Percentiles rank a stretch among this genome's conserved stretches.
phyloP scores from a whole-genome alignment of 2,888 invertebrate species.

The Eilema griseolum region DNA sequence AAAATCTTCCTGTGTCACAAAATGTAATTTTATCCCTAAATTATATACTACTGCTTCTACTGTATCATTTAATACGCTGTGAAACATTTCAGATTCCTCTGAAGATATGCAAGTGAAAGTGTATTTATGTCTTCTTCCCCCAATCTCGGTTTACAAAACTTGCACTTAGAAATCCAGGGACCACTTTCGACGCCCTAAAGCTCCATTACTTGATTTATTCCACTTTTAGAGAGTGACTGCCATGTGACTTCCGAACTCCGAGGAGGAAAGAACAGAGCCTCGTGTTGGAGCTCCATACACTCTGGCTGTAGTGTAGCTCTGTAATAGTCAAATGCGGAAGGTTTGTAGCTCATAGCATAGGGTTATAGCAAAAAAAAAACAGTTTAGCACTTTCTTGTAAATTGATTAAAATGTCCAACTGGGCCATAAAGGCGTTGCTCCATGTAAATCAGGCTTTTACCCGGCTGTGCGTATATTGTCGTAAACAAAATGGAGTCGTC shows the following conservation, averaged over 20 bases:
- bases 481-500: slow-evolving; percentile 61
- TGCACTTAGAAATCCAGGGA: no score
- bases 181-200: no score
- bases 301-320: not conserved
- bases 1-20: no score
- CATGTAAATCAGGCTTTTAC: slow-evolving; percentile 41
- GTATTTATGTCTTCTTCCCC: not conserved
- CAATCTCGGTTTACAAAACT: not conserved
- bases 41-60: no score
- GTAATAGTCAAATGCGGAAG: not conserved
- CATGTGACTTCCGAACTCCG: no score
- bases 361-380: not conserved
- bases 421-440: slow-evolving; percentile 39
- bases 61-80: not conserved
- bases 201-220: no score
- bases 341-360: not conserved
- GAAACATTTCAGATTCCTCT: not conserved
- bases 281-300: no score
- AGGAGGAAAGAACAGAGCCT: no score
- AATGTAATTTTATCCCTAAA: no score
- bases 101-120: not conserved
- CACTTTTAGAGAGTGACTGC: no score
- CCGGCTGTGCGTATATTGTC: slow-evolving; percentile 53
- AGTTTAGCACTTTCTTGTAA: slow-evolving; percentile 14
- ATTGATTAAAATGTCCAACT: slow-evolving; percentile 30